A percentile compares a stretch with the other conserved stretches of the same genome.
Evolutionary conservation across 2,797 vertebrate species (phyloP).

Genomic region (Chiroxiphia lanceolata): DNA sequence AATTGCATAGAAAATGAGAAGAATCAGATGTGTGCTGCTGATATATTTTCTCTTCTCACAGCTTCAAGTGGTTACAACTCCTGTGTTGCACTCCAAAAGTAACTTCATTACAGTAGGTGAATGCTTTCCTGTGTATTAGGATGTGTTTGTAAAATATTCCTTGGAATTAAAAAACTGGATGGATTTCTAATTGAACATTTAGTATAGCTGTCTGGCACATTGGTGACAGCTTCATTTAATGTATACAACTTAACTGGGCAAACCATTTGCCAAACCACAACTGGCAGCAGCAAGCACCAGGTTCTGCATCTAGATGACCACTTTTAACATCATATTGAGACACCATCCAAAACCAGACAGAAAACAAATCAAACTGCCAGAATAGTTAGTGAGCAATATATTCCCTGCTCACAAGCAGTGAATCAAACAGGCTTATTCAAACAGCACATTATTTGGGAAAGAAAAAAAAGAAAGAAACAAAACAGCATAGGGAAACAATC

Average conservation of each 20-base stretch:
- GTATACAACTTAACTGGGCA: not conserved
- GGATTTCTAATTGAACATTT: not conserved
- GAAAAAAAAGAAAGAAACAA: not conserved
- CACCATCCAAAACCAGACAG: not conserved
- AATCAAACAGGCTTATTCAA: not conserved
- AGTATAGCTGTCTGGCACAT: not conserved
- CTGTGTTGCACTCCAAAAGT: not conserved
- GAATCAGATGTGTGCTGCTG: not conserved
- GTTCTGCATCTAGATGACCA: not conserved
- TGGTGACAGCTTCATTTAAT: not conserved
- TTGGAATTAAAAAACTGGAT: not conserved
- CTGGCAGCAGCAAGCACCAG: not conserved
- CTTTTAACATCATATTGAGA: not conserved
- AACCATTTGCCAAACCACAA: not conserved
- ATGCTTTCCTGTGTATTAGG: not conserved
- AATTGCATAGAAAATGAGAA: not conserved
- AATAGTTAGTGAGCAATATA: not conserved
- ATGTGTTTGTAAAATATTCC: not conserved
- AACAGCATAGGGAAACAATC: not conserved
- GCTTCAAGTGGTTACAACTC: not conserved
- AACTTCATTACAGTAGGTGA: not conserved
- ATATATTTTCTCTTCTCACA: not conserved
- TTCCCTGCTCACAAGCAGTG: not conserved
- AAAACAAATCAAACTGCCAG: not conserved
- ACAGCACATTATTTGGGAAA: not conserved